phyloP scores from a whole-genome alignment of 2,888 invertebrate genomes.

The Aleiodes alternator region DNA sequence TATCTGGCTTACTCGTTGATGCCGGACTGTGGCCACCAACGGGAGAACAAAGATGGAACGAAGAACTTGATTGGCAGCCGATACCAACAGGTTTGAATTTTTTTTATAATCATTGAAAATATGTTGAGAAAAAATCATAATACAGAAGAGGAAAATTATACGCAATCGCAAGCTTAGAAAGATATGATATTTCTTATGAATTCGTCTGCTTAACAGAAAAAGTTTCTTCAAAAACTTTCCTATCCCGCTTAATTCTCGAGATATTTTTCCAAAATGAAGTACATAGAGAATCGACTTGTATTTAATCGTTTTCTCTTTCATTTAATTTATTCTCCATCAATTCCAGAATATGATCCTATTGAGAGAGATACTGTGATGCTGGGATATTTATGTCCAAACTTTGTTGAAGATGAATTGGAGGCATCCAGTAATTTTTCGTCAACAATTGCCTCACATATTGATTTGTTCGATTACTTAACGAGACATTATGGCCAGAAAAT shows the following conservation, averaged over 20 bases:
- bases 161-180: neutral
- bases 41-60: constrained; percentile 78
- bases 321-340: neutral
- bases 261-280: neutral
- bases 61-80: constrained; percentile 81
- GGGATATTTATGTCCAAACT: constrained; percentile 60
- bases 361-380: constrained; percentile 54
- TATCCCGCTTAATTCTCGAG: too few relatives aligned
- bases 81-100: constrained; percentile 77
- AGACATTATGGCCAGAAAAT: constrained; percentile 51
- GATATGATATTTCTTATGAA: too few relatives aligned
- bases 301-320: neutral
- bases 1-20: constrained; percentile 83
- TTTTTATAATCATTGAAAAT: neutral
- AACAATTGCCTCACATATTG: constrained; percentile 42
- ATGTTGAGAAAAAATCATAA: constrained; percentile 10
- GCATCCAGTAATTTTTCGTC: constrained; percentile 38
- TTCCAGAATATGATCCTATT: constrained; percentile 48
- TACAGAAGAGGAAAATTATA: neutral
- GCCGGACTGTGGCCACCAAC: constrained; percentile 83
- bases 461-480: constrained; percentile 50
- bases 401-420: constrained; percentile 51
- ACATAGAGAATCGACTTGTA: constrained; percentile 16
- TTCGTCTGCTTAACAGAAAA: too few relatives aligned
- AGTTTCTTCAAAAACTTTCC: too few relatives aligned